Base-by-base conservation (phyloP, 2,888 invertebrate genomes). In the Nomada ruficornis region DNA sequence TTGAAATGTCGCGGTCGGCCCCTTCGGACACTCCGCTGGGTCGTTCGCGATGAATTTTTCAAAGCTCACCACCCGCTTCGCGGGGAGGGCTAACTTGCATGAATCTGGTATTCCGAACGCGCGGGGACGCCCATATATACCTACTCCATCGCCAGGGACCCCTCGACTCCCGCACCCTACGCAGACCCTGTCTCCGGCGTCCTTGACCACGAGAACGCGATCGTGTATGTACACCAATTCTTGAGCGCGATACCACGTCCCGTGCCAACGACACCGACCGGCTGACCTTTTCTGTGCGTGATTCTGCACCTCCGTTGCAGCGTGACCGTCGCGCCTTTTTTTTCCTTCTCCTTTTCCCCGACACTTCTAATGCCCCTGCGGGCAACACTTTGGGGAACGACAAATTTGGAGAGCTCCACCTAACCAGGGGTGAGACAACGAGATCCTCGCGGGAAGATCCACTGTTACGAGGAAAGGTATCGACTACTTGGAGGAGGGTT, bases 21-120 rank as follows among this genome's bases (percentile, higher is more conserved):
- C 60, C 44, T 77, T 70, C 50, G 29, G 55, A n/a, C 52, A 20
- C 78, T 62, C 60, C 64, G n/a, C 29, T 29, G 36, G 62, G 64
- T 62, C 44, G 72, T 64, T 20, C 54, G 76, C 70, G 82, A 82
- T 88, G 87, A 87, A 87, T 87, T 82, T 86, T 87, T 80, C 77
- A 84, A 85, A 63, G 29, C 47, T 42, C 78, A 80, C 89, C 88
- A 87, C 80, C 89, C 81, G 74, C 88, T 72, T 23, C 93, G 63
- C 93, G 93, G 72, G 91, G 88, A 83, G 88, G 82, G 71, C 88
- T 69, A 84, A 84, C 80, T 75, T 55, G 85, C 90, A 90, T 92
- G 91, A 93, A 93, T 94, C 93, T 93, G 91, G 90, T 93, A 94
- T 94, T 93, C 94, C 89, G 91, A 87, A 86, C 92, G 93, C 93